phyloP scores from a whole-genome alignment of 2,797 vertebrate genomes.

The Catamblyrhynchus diadema region DNA sequence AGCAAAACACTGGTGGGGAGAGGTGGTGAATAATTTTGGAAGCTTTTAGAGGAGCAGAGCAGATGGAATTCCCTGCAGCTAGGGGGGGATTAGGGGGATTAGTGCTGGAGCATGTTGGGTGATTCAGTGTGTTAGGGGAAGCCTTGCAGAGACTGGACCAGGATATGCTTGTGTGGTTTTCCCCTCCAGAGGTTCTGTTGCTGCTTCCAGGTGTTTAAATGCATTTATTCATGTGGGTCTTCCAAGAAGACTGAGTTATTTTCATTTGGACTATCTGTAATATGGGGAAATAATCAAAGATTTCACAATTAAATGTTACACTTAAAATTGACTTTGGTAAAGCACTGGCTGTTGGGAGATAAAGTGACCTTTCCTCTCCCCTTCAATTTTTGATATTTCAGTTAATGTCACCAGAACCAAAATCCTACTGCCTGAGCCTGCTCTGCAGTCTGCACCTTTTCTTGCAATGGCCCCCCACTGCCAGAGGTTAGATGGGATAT shows the following conservation, averaged over 20 bases:
- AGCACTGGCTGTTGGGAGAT: neutral
- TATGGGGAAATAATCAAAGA: neutral
- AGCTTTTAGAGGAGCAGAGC: neutral
- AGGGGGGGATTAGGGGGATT: neutral
- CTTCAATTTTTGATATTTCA: neutral
- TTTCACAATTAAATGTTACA: neutral
- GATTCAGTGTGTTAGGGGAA: neutral
- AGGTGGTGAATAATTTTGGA: neutral
- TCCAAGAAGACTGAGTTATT: neutral
- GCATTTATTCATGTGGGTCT: neutral
- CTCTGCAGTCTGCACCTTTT: neutral
- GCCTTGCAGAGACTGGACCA: neutral
- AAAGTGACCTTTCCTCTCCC: neutral
- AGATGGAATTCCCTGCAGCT: neutral
- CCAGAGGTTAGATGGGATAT: neutral
- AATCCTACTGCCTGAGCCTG: neutral
- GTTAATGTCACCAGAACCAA: neutral
- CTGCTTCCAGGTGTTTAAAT: neutral
- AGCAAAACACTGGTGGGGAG: neutral
- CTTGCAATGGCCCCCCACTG: neutral
- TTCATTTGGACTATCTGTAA: neutral
- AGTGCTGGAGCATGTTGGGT: neutral
- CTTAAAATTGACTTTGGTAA: neutral
- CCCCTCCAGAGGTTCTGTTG: neutral
- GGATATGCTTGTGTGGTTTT: accelerated